Evolutionary conservation across 2,888 invertebrate species (phyloP), one percentile per base, ranked within the genome.

Genomic region (Cryptocheilus praepositus): DNA sequence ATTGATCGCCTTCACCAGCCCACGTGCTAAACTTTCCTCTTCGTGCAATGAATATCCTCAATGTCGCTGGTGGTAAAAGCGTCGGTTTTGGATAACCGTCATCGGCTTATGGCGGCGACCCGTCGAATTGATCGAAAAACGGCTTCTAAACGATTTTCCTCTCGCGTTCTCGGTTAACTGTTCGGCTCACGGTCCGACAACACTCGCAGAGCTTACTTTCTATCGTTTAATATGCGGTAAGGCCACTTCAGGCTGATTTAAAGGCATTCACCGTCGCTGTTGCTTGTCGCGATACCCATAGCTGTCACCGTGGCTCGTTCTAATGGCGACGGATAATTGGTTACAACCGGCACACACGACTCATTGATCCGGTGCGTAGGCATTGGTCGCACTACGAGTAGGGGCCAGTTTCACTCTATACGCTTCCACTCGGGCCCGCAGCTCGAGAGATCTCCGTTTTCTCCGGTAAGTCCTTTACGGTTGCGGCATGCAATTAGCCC

Each of bases 141-240:
- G 55, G 58, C 52, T 53, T 43, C 54, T 44, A 55, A 51, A 46
- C 61, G 58, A 70, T 64, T 64, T 69, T 69, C 74, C 69, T 60
- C 64, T 51, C 61, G 36, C 49, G 36, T 44, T 61, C 61, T 18
- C 52, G 8, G 25, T 11, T 25, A 15, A 21, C 18, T 43, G 36
- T 22, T 46, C 70, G 36, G 18, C 36, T 15, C n/a, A 11, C 36
- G 25, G 25, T 7, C 13, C 16, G 49, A 49, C 45, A 16, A n/a
- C 45, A 7, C 49, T n/a, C 15, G 49, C 16, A 16, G 16, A 49
- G 54, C 51, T 83, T 81, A 52, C 51, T 83, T 81, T 84, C 84
- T 78, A 84, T 57, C 80, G 82, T 81, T 83, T 81, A 83, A 84
- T 83, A 81, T 76, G 81, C 81, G 74, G 71, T 62, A 74, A 63